A percentile compares a stretch with the other conserved stretches of the same genome.
Evolutionary conservation across 2,797 vertebrate species (phyloP).

Genomic region (Acrossocheilus fasciatus): DNA sequence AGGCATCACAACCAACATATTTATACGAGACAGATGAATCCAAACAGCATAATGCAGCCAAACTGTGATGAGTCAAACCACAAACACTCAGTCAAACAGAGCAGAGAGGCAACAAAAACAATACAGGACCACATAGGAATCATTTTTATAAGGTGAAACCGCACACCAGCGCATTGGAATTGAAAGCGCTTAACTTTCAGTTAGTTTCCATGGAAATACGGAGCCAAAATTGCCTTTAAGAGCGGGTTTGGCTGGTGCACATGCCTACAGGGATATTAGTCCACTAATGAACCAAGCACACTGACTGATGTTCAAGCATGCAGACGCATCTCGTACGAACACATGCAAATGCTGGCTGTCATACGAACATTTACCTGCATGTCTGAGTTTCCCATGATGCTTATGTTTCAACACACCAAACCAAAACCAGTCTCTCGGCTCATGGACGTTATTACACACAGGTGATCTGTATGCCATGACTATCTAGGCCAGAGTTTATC

Average conservation of each 20-base stretch:
- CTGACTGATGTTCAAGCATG: constrained; percentile 10
- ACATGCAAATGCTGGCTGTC: constrained; percentile 10
- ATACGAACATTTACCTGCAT: constrained; percentile 10
- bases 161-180: background rate
- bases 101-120: background rate
- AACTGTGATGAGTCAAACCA: background rate
- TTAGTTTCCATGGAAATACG: constrained; percentile 16
- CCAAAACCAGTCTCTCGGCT: background rate
- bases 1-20: background rate
- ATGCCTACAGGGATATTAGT: background rate
- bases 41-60: background rate
- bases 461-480: background rate
- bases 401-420: constrained; percentile 17
- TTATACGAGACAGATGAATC: background rate
- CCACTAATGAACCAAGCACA: background rate
- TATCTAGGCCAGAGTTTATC: constrained; percentile 9
- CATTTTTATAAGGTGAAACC: background rate
- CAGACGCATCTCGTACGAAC: background rate
- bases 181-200: background rate
- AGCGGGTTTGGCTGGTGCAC: constrained; percentile 1
- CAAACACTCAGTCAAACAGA: background rate
- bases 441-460: background rate
- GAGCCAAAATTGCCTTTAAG: background rate
- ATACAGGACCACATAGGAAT: background rate
- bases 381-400: constrained; percentile 30